Evolutionary conservation across 2,888 invertebrate genomes (phyloP), one percentile per base, ranked within the genome.

Genomic region (Syrista parreyssii): DNA sequence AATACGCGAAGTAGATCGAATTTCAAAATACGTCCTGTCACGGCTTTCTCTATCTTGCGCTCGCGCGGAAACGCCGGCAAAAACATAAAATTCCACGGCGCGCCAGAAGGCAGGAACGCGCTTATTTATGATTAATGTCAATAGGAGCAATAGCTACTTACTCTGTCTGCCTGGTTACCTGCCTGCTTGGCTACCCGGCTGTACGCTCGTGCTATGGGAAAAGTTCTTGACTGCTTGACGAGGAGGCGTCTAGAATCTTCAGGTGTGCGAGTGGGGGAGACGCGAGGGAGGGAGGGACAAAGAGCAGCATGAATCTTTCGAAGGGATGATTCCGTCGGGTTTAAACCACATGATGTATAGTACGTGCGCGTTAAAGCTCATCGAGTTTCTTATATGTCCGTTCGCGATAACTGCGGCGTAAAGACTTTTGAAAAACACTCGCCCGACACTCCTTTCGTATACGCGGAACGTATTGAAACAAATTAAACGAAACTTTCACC

Each of bases 1-100:
- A 84, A 85, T 76, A 40, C 74, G 77, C 79, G 80, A 84, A 82
- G 79, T 84, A 79, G 85, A 82, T 86, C 82, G 82, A 87, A 86
- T 86, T 84, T 86, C 85, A 84, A 86, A 86, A 86, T 79, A 75
- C 68, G 71, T 76, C 36, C 79, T 75, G 78, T 77, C 68, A 79
- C 79, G 76, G 81, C 85, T 86, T 86, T 86, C 87, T 85, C 85
- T 84, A 55, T 55, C 55, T 55, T 55, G 55, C 55, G 55, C 55
- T 55, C 55, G 55, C 55, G 55, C 55, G 55, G 55, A 55, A 55
- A 55, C 81, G 77, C 83, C 77, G 78, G 68, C 76, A 78, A 76
- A 78, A 78, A 78, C 76, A 55, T 82, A 75, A 84, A 86, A 86
- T 86, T 86, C 86, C 82, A 75, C 81, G 77, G 79, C 79, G 79